Evolutionary conservation across 2,113 vertebrate species (phyloP), one percentile per base, ranked within the genome.

Genomic region (Oreotragus oreotragus): DNA sequence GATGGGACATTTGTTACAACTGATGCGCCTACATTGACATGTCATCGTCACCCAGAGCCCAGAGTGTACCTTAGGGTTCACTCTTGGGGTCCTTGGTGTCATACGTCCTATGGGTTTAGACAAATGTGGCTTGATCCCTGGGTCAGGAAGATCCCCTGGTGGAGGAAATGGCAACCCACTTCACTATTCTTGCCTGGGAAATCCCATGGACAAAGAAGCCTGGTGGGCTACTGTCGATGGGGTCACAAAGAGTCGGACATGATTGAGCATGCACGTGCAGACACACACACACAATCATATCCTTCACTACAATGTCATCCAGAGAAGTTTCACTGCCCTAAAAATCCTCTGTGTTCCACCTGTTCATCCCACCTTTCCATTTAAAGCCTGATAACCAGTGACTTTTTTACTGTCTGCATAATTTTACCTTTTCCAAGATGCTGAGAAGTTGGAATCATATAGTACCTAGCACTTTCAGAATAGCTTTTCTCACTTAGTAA

Each of bases 231-330:
- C 39, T 14, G 23, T 43, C 11, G 1, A 43, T 76, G 39, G 70
- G 66, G n/a, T 70, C n/a, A 12, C n/a, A 70, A 70, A 70, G 66
- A 70, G 19, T 39, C 0, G 4, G 66, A 70, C 66, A 23, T 2
- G 9, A 36, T 3, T 70, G n/a, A 39, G 66, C 19, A 23, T 12
- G 9, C 66, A 36, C 0, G 0, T 36, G 66, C 33, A 23, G 17
- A 70, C n/a, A 39, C 66, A 70, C n/a, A 45, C 49, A 73, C 39
- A 76, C n/a, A 30, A 66, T 53, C 6, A 19, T 43, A 21, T 43
- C 79, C 19, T 43, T 30, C 47, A 33, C 25, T 64, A 30, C 10
- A 23, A 6, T 36, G 2, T 70, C 47, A 7, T 28, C 23, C 25
- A 0, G 27, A 33, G n/a, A 53, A 23, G 3, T 15, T 66, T 25